Evolutionary conservation across 1,140 invertebrate genomes (phyloP).

Genomic region (Eriocheir sinensis): DNA sequence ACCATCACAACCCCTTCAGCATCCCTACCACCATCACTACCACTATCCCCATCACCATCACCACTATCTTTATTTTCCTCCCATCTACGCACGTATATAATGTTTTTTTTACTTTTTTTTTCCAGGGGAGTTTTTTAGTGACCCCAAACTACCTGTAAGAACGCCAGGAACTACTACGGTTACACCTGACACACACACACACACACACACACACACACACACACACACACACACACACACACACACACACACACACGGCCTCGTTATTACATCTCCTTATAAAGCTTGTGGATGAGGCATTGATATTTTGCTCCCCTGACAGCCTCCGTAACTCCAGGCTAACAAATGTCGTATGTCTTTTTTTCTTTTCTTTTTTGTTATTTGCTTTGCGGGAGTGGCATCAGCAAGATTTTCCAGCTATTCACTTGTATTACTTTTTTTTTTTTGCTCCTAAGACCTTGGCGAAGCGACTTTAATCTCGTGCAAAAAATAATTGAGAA

Average conservation of each 20-base stretch:
- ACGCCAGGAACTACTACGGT: not conserved
- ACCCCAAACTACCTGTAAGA: not conserved
- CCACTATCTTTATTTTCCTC: not conserved
- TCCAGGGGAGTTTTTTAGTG: not conserved
- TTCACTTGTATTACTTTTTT: no score
- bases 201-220: slow-evolving; percentile 21
- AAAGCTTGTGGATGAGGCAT: no score
- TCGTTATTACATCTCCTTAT: no score
- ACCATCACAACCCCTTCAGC: not conserved
- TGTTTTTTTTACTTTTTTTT: not conserved
- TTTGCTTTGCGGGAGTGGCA: no score
- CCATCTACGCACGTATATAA: not conserved
- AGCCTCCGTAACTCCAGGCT: no score
- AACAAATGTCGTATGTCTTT: no score
- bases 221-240: not conserved
- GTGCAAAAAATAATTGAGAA: no score
- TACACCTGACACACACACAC: not conserved
- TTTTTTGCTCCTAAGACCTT: no score
- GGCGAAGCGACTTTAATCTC: no score
- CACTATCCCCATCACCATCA: not conserved
- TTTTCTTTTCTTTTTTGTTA: no score
- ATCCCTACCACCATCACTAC: not conserved
- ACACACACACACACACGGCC: not conserved
- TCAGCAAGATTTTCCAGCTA: no score
- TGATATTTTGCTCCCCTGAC: no score